These are phyloP conservation scores for Eupeodes latifasciatus DNA, from an alignment of 2,888 invertebrate species.

Conservation along the genomic window DNA sequence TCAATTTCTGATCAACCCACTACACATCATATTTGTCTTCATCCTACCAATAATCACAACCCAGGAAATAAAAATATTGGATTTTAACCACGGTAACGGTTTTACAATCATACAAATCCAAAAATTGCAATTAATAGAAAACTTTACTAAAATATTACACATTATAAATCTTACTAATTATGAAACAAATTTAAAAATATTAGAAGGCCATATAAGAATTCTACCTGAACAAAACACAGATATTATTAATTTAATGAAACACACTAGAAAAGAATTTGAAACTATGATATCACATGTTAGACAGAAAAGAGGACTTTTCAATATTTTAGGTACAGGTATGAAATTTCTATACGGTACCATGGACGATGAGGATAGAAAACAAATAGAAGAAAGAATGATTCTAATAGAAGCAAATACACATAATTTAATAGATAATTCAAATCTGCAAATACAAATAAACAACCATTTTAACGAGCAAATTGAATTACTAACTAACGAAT, in stretches of 20 bases:
- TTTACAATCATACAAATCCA: not conserved
- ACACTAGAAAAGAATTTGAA: not conserved
- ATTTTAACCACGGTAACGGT: not conserved
- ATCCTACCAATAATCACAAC: not conserved
- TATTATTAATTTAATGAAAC: conserved; percentile 1
- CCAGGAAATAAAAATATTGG: not conserved
- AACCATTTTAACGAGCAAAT: not conserved
- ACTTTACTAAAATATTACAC: not conserved
- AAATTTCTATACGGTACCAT: no score
- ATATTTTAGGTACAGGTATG: not conserved
- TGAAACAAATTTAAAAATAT: conserved; percentile 7
- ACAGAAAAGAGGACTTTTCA: conserved; percentile 5
- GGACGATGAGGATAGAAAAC: not conserved
- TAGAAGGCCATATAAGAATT: not conserved
- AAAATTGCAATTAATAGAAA: not conserved
- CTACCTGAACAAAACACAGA: not conserved
- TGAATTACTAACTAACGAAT: not conserved
- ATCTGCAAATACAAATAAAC: not conserved
- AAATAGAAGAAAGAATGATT: not conserved
- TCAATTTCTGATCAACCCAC: conserved; percentile 1
- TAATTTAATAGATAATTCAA: conserved; percentile 2
- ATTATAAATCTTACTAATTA: not conserved
- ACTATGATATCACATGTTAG: not conserved
- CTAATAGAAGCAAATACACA: not conserved
- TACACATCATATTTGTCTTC: not conserved